phyloP scores from a whole-genome alignment of 2,797 vertebrate species.

The Nannoperca obscura region DNA sequence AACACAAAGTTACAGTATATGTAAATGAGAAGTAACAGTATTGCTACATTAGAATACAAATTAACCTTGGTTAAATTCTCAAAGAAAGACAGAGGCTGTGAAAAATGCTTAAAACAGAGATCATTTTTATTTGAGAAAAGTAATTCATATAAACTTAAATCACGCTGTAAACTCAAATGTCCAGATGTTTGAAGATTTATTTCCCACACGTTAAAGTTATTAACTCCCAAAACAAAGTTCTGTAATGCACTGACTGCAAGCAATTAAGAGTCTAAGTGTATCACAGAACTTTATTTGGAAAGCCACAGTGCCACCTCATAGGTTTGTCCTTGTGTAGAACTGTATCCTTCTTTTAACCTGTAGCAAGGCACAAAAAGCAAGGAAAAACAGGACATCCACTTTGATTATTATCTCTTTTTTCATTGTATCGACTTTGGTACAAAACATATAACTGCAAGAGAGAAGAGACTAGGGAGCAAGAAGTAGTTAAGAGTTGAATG shows the following conservation, averaged over 20 bases:
- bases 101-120: slow-evolving; percentile 35
- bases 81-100: slow-evolving; percentile 24
- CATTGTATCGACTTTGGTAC: slow-evolving; percentile 1
- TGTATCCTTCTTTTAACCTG: slow-evolving; percentile 75
- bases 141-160: slow-evolving; percentile 34
- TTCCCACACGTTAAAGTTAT: slow-evolving; percentile 74
- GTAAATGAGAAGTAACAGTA: slow-evolving; percentile 9
- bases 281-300: slow-evolving; percentile 92
- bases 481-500: slow-evolving; percentile 26
- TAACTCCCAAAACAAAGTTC: slow-evolving; percentile 92
- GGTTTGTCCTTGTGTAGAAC: slow-evolving; percentile 78
- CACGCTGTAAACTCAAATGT: slow-evolving; percentile 49
- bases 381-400: slow-evolving; percentile 52
- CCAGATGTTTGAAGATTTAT: slow-evolving; percentile 71
- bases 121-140: slow-evolving; percentile 72
- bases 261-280: slow-evolving; percentile 89
- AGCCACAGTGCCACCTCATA: slow-evolving; percentile 85
- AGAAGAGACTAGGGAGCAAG: slow-evolving; percentile 4
- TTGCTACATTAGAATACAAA: slow-evolving; percentile 8
- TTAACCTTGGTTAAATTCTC: not conserved
- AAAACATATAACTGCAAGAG: slow-evolving; percentile 7
- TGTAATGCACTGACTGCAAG: slow-evolving; percentile 92
- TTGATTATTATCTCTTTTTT: slow-evolving; percentile 38
- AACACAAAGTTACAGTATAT: slow-evolving; percentile 13
- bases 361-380: slow-evolving; percentile 61